phyloP scores from a whole-genome alignment of 2,113 vertebrate genomes.

The Nycticryphes semicollaris region DNA sequence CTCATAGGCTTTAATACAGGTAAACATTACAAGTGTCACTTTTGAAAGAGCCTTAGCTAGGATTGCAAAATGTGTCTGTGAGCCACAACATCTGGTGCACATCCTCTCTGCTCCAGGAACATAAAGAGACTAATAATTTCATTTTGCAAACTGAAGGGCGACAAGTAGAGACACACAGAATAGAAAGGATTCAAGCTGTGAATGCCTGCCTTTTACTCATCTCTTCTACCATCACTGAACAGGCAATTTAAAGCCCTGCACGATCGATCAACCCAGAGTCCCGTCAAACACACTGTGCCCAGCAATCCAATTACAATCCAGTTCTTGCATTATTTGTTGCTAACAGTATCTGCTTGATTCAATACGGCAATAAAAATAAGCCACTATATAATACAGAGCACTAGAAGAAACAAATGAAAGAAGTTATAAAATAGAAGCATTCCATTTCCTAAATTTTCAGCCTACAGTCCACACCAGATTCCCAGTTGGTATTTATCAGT shows the following conservation, averaged over 20 bases:
- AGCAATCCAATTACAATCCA: background rate
- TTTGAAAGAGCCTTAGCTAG: background rate
- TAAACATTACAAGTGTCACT: background rate
- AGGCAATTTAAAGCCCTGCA: background rate
- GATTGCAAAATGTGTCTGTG: background rate
- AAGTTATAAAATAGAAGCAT: background rate
- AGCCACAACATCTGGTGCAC: background rate
- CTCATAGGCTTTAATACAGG: background rate
- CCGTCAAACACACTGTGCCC: background rate
- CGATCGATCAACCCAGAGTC: background rate
- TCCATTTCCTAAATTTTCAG: background rate
- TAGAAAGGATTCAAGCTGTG: background rate
- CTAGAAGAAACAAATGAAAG: background rate
- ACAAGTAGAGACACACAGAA: background rate
- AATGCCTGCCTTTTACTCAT: background rate
- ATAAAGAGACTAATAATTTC: background rate
- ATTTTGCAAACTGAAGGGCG: background rate
- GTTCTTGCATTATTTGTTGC: background rate
- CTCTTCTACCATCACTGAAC: background rate
- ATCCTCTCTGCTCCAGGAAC: background rate
- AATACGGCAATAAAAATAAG: background rate
- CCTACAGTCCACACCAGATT: background rate
- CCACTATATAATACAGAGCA: background rate
- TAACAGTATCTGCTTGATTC: background rate
- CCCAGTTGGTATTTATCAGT: constrained; percentile 2